These are phyloP conservation scores for Lasioglossum villosulum DNA, from an alignment of 2,888 invertebrate species.

Conservation along the genomic window DNA sequence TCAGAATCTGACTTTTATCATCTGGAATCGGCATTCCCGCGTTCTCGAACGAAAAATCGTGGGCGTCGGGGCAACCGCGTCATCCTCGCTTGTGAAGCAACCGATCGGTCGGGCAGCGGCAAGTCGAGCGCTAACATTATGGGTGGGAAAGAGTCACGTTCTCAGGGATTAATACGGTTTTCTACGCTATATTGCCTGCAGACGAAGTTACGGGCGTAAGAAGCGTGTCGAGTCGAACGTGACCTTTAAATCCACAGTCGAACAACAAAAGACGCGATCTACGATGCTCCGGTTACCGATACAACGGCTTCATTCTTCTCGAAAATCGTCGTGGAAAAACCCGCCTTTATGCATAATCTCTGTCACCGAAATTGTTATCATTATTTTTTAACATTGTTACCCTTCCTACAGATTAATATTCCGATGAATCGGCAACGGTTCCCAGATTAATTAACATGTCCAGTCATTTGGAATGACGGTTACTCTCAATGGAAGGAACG, in stretches of 20 bases:
- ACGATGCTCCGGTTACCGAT: slow-evolving; percentile 57
- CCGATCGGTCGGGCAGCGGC: slow-evolving; percentile 31
- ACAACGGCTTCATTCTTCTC: background rate
- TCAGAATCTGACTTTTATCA: background rate
- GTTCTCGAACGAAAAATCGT: slow-evolving; percentile 40
- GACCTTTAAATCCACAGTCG: slow-evolving; percentile 57
- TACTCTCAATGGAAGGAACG: background rate
- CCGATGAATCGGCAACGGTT: too few relatives aligned
- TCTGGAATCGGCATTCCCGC: background rate
- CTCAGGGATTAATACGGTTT: slow-evolving; percentile 70
- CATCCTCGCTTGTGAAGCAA: slow-evolving; percentile 56
- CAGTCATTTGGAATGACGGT: background rate
- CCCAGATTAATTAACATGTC: background rate
- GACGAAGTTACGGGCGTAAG: slow-evolving; percentile 47
- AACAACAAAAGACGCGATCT: slow-evolving; percentile 58
- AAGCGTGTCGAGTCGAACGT: slow-evolving; percentile 52
- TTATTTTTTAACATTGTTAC: too few relatives aligned
- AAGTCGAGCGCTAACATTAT: slow-evolving; percentile 39
- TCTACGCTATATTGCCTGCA: slow-evolving; percentile 39
- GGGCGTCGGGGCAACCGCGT: slow-evolving; percentile 40
- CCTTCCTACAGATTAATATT: too few relatives aligned
- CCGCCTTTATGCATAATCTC: background rate
- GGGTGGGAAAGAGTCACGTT: slow-evolving; percentile 68
- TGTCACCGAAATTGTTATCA: too few relatives aligned
- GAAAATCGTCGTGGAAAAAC: background rate